These are phyloP conservation scores for Telmatherina bonti DNA, from an alignment of 2,797 vertebrate genomes.

Conservation along the genomic window DNA sequence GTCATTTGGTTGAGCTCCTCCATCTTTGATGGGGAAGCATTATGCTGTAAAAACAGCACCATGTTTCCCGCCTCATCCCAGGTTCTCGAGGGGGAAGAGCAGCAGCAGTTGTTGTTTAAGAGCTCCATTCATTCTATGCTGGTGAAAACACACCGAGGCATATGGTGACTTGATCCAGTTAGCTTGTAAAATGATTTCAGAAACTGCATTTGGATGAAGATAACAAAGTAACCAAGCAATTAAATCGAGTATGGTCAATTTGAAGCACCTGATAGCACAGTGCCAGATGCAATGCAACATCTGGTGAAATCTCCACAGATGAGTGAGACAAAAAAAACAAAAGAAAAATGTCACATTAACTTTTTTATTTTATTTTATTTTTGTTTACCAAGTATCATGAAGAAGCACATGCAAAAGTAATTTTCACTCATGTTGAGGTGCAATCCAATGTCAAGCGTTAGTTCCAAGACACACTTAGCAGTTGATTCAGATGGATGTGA, in stretches of 20 bases:
- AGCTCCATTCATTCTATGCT: constrained; percentile 71
- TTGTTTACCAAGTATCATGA: constrained; percentile 11
- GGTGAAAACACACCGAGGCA: constrained; percentile 68
- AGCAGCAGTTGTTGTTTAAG: constrained; percentile 71
- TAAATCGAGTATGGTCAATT: constrained; percentile 77
- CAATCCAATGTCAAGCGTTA: constrained; percentile 10
- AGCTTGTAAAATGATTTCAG: constrained; percentile 78
- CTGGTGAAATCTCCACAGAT: constrained; percentile 60
- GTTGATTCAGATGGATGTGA: constrained; percentile 30
- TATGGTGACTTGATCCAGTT: constrained; percentile 81
- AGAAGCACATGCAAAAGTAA: not conserved
- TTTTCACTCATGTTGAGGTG: constrained; percentile 10
- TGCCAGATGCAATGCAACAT: constrained; percentile 79
- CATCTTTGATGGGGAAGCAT: constrained; percentile 59
- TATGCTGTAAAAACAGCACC: constrained; percentile 66
- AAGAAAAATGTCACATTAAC: no score
- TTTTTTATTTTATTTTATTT: not conserved
- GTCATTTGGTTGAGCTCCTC: constrained; percentile 61
- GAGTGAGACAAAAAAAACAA: constrained; percentile 6
- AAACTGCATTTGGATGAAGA: constrained; percentile 76
- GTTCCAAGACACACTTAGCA: constrained; percentile 32
- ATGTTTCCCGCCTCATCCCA: constrained; percentile 45
- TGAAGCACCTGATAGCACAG: constrained; percentile 72
- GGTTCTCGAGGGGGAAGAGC: constrained; percentile 59
- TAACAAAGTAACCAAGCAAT: constrained; percentile 79